Evolutionary conservation across 2,113 vertebrate genomes (phyloP).

Genomic region (Neogobius melanostomus): DNA sequence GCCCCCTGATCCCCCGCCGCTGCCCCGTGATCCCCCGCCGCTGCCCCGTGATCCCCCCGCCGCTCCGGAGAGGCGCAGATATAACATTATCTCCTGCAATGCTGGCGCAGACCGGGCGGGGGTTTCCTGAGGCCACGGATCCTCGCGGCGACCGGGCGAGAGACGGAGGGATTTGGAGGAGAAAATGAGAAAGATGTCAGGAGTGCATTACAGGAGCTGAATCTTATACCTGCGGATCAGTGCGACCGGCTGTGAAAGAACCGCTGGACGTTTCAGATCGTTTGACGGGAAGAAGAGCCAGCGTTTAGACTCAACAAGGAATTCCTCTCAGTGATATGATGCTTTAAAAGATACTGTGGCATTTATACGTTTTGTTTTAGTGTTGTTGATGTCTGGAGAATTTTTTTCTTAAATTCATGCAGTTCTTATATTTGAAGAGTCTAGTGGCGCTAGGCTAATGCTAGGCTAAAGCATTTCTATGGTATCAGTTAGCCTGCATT

Average conservation of each 20-base stretch:
- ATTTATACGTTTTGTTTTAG: too few relatives aligned
- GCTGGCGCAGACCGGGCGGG: not conserved
- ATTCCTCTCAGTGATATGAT: too few relatives aligned
- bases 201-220: not conserved
- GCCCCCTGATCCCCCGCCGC: not conserved
- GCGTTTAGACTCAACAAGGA: too few relatives aligned
- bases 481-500: too few relatives aligned
- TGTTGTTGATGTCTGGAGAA: too few relatives aligned
- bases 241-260: constrained; percentile 11
- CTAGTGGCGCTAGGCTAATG: too few relatives aligned
- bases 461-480: too few relatives aligned
- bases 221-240: constrained; percentile 22
- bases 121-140: constrained; percentile 25
- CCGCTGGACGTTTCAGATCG: not conserved
- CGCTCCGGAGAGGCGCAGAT: not conserved
- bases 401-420: too few relatives aligned
- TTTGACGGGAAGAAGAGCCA: not conserved
- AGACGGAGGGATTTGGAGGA: constrained; percentile 12
- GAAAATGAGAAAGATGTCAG: constrained; percentile 20
- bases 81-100: not conserved
- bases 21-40: too few relatives aligned
- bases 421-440: too few relatives aligned
- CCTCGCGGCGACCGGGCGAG: not conserved
- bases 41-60: not conserved
- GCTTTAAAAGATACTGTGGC: too few relatives aligned